Evolutionary conservation across 2,888 invertebrate genomes (phyloP), one percentile per base, ranked within the genome.

Genomic region (Scelioninae gen. 1): DNA sequence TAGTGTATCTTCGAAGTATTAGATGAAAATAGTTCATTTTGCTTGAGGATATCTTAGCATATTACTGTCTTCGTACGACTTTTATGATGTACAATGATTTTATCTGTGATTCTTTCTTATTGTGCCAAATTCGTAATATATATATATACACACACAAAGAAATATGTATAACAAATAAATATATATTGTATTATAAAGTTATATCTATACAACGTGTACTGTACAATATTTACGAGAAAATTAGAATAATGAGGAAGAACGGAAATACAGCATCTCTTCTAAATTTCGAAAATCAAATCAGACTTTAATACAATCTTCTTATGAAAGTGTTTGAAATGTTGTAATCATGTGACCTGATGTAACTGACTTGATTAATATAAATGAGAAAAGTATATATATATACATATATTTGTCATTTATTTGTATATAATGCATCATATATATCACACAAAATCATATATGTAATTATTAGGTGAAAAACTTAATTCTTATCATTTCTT

Each of bases 21-120:
- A 43, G 58, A 56, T n/a, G 47, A 66, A 55, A 66, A 47, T 69
- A 69, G 51, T 10, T 23, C 29, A 23, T 66, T 40, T 58, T 66
- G 15, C 16, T 69, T 69, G 23, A 49, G 58, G 7, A 45, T 16
- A 69, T 53, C 9, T 11, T 78, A 49, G 38, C 9, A 23, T 56
- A 38, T 23, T 47, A 51, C 29, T 58, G 68, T 77, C 56, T 32
- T 66, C 74, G 11, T 62, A 66, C 66, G 79, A 87, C 86, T 87
- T 86, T 90, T 88, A 87, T 88, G 84, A 90, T 90, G 89, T 91
- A 91, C 91, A 91, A 90, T 91, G 91, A 89, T 91, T 91, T 91
- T 86, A 87, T 87, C 89, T 91, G 91, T 91, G 91, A 91, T 91
- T 91, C 88, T 90, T 90, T 91, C 91, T 91, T 88, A 90, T 89